Conservation (phyloP, 2,888 invertebrate genomes). For the Clanis bilineata region DNA sequence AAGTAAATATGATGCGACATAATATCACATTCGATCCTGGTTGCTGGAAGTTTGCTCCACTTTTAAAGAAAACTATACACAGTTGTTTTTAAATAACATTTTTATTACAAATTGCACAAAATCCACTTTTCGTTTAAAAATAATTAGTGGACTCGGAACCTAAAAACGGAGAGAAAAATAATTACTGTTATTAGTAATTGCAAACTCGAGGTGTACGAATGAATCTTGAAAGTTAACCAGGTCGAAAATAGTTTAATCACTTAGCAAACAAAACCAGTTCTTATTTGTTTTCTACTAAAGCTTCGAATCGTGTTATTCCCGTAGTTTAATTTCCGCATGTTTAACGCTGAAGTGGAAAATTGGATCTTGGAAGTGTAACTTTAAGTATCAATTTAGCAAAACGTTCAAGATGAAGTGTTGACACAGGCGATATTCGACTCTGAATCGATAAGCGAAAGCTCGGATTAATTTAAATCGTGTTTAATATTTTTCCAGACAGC, state of each 20-base stretch:
- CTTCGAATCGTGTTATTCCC: constrained; percentile 43
- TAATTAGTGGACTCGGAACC: constrained; percentile 39
- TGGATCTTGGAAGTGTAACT: constrained; percentile 43
- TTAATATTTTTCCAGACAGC: constrained; percentile 44
- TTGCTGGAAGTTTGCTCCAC: constrained; percentile 50
- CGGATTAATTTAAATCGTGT: constrained; percentile 48
- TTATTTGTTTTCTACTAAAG: constrained; percentile 41
- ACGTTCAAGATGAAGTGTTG: constrained; percentile 28
- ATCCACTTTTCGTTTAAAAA: constrained; percentile 32
- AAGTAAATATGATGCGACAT: too few species aligned
- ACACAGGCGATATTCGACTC: constrained; percentile 46
- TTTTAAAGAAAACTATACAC: neutral
- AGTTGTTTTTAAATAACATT: neutral
- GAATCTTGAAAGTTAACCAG: constrained; percentile 59
- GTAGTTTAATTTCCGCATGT: constrained; percentile 42
- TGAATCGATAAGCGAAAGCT: constrained; percentile 45
- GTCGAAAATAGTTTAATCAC: constrained; percentile 45
- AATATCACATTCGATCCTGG: too few species aligned
- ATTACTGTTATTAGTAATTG: constrained; percentile 66
- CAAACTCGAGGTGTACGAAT: constrained; percentile 57
- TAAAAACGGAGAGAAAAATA: constrained; percentile 51
- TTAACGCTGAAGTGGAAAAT: constrained; percentile 39
- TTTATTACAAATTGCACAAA: constrained; percentile 17
- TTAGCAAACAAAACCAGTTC: constrained; percentile 38
- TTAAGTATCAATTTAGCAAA: constrained; percentile 52